These are phyloP conservation scores for Calliscelio sp. DNA, from an alignment of 2,888 invertebrate genomes.

Conservation along the genomic window DNA sequence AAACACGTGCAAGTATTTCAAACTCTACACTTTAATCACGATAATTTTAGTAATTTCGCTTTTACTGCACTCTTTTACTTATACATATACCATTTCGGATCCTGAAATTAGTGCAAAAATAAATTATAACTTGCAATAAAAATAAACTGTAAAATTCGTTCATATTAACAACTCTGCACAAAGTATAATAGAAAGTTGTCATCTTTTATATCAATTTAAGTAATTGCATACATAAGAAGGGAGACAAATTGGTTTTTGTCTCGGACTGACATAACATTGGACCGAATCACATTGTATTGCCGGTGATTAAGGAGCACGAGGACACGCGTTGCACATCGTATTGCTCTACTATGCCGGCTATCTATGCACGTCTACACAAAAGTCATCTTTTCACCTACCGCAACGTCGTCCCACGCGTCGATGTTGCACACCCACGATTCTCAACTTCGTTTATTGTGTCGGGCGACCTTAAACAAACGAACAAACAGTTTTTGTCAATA, in stretches of 20 bases:
- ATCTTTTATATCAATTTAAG: conserved; percentile 10
- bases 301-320: conserved; percentile 76
- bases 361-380: conserved; percentile 62
- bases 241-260: conserved; percentile 57
- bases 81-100: too few species aligned
- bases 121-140: too few species aligned
- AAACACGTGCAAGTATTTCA: too few species aligned
- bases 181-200: too few species aligned
- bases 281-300: conserved; percentile 67
- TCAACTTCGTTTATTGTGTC: conserved; percentile 70
- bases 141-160: too few species aligned
- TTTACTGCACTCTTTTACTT: too few species aligned
- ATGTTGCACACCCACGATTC: conserved; percentile 72
- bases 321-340: conserved; percentile 69
- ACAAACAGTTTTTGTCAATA: conserved; percentile 64
- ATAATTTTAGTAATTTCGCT: too few species aligned
- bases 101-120: too few species aligned
- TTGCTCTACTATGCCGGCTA: conserved; percentile 58
- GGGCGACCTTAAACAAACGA: conserved; percentile 71
- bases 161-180: too few species aligned
- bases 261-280: conserved; percentile 65
- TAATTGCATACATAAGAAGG: conserved; percentile 21
- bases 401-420: conserved; percentile 74
- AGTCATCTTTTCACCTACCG: conserved; percentile 73
- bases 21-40: too few species aligned